Percentiles rank a stretch among this genome's conserved stretches.
Conservation (phyloP, 2,888 invertebrate species). For the Leistus spinibarbis region DNA sequence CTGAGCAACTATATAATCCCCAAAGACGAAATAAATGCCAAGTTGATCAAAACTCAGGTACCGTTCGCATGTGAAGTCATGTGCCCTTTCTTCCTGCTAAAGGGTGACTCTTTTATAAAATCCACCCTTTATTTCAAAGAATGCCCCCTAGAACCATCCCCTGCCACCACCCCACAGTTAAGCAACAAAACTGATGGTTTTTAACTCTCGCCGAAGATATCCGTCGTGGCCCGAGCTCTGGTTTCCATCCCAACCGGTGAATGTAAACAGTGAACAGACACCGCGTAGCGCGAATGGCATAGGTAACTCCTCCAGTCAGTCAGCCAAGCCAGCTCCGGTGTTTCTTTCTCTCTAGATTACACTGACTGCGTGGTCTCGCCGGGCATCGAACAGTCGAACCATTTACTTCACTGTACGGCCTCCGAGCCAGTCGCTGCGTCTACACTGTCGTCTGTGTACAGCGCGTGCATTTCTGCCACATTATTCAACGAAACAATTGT, state of each 20-base stretch:
- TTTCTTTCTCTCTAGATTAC: neutral
- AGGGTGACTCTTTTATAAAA: neutral
- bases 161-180: neutral
- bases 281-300: neutral
- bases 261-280: conserved; percentile 26
- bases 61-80: neutral
- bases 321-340: conserved; percentile 11
- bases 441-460: neutral
- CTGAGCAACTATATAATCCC: too few species aligned
- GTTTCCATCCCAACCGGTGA: conserved; percentile 37
- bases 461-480: neutral
- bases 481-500: neutral
- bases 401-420: neutral
- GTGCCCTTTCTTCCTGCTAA: neutral
- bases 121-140: neutral
- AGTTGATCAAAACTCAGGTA: too few species aligned
- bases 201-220: conserved; percentile 20
- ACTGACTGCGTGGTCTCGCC: conserved; percentile 7
- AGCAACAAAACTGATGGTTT: neutral
- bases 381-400: neutral
- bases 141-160: neutral
- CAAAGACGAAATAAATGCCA: too few species aligned
- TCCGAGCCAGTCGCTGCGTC: neutral
- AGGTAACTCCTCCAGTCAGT: neutral
- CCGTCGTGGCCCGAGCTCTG: conserved; percentile 18